Conservation (phyloP, 1,140 invertebrate species). For the Druon quercuslanigerum region DNA sequence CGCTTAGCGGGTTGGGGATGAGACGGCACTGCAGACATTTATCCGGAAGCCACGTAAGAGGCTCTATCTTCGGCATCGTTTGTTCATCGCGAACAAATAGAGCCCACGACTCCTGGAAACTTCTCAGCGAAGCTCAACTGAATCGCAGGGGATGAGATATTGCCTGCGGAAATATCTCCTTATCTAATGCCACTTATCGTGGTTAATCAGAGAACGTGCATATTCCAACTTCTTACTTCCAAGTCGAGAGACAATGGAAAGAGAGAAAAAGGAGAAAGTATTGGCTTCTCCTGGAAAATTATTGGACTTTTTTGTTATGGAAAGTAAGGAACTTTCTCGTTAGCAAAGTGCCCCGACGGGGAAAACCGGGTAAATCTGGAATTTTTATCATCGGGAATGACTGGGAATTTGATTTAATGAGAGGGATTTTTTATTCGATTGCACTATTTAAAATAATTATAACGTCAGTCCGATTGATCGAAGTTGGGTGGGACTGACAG, state of each 20-base stretch:
- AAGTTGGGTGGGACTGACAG: too few species aligned
- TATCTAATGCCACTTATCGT: slow-evolving; percentile 47
- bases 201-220: slow-evolving; percentile 47
- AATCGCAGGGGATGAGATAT: slow-evolving; percentile 46
- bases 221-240: slow-evolving; percentile 31
- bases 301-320: not conserved
- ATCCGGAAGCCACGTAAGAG: slow-evolving; percentile 40
- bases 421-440: too few species aligned
- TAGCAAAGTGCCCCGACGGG: too few species aligned
- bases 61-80: slow-evolving; percentile 38
- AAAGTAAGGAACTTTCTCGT: too few species aligned
- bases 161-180: slow-evolving; percentile 22
- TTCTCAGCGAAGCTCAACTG: slow-evolving; percentile 33
- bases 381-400: too few species aligned
- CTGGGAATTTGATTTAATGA: too few species aligned
- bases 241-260: not conserved
- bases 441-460: too few species aligned
- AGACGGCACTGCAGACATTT: slow-evolving; percentile 26
- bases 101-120: slow-evolving; percentile 38
- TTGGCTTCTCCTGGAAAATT: slow-evolving; percentile 24
- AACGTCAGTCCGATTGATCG: too few species aligned
- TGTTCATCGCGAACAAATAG: slow-evolving; percentile 34
- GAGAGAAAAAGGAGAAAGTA: too few species aligned
- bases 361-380: too few species aligned
- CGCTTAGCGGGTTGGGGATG: not conserved